A percentile compares a stretch with the other conserved stretches of the same genome.
Evolutionary conservation across 2,113 vertebrate genomes (phyloP).

Genomic region (Eidolon helvum): DNA sequence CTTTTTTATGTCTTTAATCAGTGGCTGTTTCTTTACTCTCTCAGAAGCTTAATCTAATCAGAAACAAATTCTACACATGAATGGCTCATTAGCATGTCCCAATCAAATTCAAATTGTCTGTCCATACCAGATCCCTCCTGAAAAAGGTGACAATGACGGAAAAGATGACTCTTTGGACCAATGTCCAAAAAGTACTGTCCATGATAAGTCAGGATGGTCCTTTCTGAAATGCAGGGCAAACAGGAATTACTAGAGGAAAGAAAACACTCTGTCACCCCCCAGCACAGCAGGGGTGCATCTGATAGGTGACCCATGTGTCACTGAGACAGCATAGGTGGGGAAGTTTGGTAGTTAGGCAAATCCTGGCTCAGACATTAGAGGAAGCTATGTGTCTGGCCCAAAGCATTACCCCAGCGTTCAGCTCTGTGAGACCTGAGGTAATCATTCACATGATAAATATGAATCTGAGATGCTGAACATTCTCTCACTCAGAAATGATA

Average conservation of each 20-base stretch:
- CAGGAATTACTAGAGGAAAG: not conserved
- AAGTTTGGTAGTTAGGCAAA: not conserved
- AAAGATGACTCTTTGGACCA: not conserved
- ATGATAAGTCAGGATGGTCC: not conserved
- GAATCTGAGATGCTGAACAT: not conserved
- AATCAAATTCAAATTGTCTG: conserved; percentile 62
- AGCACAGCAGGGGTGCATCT: not conserved
- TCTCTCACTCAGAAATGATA: not conserved
- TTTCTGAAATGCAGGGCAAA: not conserved
- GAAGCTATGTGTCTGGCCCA: not conserved
- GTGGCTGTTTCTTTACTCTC: conserved; percentile 72
- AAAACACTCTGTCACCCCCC: not conserved
- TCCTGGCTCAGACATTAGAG: not conserved
- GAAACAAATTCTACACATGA: conserved; percentile 64
- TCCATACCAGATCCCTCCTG: not conserved
- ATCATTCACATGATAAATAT: not conserved
- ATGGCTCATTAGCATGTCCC: conserved; percentile 69
- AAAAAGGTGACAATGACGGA: not conserved
- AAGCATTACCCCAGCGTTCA: not conserved
- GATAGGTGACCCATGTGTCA: not conserved
- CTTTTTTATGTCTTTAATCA: conserved; percentile 81
- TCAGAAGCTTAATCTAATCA: conserved; percentile 77
- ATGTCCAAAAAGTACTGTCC: not conserved
- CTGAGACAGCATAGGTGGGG: not conserved
- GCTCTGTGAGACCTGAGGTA: not conserved